A percentile compares a stretch with the other conserved stretches of the same genome.
Conservation (phyloP, 30 jellyfish, hydroid and myxozoan genomes). For the Nemopilema nomurai region DNA sequence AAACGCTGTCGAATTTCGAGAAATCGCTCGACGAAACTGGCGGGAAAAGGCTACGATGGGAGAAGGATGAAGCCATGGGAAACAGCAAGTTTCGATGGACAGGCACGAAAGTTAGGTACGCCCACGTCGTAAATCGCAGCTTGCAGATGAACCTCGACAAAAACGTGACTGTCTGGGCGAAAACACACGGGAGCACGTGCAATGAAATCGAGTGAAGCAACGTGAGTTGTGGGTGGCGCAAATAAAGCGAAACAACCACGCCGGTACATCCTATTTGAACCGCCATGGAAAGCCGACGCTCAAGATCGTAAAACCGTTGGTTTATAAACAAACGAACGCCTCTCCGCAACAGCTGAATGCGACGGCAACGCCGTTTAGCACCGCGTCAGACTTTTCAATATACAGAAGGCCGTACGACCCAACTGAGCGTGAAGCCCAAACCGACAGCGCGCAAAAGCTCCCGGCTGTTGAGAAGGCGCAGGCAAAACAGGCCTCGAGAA, state of each 20-base stretch:
- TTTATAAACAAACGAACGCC: constrained; percentile 4
- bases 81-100: constrained; percentile 89
- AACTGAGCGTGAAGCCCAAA: background rate
- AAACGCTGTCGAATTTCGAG: constrained; percentile 55
- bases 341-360: constrained; percentile 45
- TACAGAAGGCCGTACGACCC: constrained; percentile 66
- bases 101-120: constrained; percentile 80
- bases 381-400: constrained; percentile 55
- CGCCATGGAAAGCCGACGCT: constrained; percentile 52
- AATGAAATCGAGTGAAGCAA: constrained; percentile 74
- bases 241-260: constrained; percentile 49
- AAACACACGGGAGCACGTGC: constrained; percentile 77
- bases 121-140: constrained; percentile 80
- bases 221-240: constrained; percentile 71
- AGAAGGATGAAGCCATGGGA: constrained; percentile 86
- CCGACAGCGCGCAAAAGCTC: no score
- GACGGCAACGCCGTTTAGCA: constrained; percentile 60
- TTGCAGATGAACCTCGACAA: constrained; percentile 71
- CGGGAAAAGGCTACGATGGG: constrained; percentile 86
- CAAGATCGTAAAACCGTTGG: constrained; percentile 39
- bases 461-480: background rate
- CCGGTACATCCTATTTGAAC: constrained; percentile 59
- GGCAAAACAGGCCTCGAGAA: background rate
- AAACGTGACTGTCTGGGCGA: constrained; percentile 72
- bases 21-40: constrained; percentile 46